phyloP scores from a whole-genome alignment of 2,888 invertebrate genomes.

The Mythimna impura region DNA sequence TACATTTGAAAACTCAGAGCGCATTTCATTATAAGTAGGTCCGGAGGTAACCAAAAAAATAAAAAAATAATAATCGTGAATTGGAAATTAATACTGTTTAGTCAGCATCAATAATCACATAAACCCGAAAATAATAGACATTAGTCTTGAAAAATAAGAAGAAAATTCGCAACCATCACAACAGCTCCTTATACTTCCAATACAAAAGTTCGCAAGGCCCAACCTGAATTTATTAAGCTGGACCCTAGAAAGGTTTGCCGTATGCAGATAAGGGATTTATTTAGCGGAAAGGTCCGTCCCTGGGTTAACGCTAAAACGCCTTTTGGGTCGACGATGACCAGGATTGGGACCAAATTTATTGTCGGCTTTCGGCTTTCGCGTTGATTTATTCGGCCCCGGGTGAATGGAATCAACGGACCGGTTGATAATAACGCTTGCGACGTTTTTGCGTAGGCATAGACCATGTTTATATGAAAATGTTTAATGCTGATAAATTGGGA shows the following conservation, averaged over 20 bases:
- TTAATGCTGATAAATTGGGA: slow-evolving; percentile 64
- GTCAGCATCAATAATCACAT: not conserved
- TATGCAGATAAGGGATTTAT: slow-evolving; percentile 91
- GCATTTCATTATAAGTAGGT: too few species aligned
- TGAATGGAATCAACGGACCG: slow-evolving; percentile 80
- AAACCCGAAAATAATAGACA: not conserved
- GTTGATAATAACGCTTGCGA: slow-evolving; percentile 79
- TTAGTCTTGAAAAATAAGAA: not conserved
- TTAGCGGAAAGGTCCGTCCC: slow-evolving; percentile 90
- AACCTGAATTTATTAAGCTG: slow-evolving; percentile 91
- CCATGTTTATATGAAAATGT: slow-evolving; percentile 63
- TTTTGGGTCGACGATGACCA: slow-evolving; percentile 89
- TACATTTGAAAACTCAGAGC: not conserved
- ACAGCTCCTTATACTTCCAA: slow-evolving; percentile 76
- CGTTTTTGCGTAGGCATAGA: slow-evolving; percentile 65
- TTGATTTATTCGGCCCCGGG: slow-evolving; percentile 86
- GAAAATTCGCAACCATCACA: slow-evolving; percentile 29
- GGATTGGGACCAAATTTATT: slow-evolving; percentile 88
- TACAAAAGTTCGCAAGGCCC: slow-evolving; percentile 86
- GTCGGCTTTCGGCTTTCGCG: slow-evolving; percentile 86
- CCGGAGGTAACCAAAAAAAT: too few species aligned
- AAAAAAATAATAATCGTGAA: too few species aligned
- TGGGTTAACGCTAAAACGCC: slow-evolving; percentile 88
- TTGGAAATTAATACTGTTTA: too few species aligned
- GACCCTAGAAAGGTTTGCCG: slow-evolving; percentile 91